Percentiles rank a stretch among this genome's conserved stretches.
These are phyloP conservation scores for Erebia epiphron DNA, from an alignment of 2,888 invertebrate genomes.

Conservation along the genomic window DNA sequence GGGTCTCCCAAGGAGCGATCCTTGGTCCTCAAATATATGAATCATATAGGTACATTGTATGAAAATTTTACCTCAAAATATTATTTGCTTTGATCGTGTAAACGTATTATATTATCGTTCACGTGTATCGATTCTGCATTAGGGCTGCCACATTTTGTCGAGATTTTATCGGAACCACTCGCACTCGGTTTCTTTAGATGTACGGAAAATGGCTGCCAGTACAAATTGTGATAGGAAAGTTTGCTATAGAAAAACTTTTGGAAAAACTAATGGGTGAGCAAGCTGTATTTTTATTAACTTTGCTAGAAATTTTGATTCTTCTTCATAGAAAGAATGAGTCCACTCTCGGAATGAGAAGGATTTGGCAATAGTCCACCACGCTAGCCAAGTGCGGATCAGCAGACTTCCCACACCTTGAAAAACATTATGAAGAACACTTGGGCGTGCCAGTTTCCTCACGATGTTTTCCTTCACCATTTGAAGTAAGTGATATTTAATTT, in stretches of 20 bases:
- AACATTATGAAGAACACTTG: too few relatives aligned
- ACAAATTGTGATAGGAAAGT: background rate
- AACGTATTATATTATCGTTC: conserved; percentile 48
- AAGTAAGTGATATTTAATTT: too few relatives aligned
- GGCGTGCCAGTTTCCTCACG: too few relatives aligned
- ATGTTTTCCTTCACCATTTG: too few relatives aligned
- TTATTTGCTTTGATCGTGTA: conserved; percentile 66
- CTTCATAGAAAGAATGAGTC: too few relatives aligned
- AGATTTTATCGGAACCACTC: conserved; percentile 18
- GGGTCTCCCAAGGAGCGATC: conserved; percentile 73
- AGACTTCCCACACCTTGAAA: too few relatives aligned
- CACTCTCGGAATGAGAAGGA: too few relatives aligned
- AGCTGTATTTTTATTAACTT: background rate
- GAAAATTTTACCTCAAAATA: conserved; percentile 68
- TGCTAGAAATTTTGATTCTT: too few relatives aligned
- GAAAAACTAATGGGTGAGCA: background rate
- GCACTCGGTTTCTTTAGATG: background rate
- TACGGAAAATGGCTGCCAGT: background rate
- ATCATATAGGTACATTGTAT: conserved; percentile 73
- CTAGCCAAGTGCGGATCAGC: too few relatives aligned
- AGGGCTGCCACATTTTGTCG: conserved; percentile 29
- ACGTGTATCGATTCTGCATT: conserved; percentile 52
- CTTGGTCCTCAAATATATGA: conserved; percentile 63
- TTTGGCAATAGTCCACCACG: too few relatives aligned
- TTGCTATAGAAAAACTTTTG: background rate